Evolutionary conservation across 2,797 vertebrate genomes (phyloP).

Genomic region (Rhinatrema bivittatum): DNA sequence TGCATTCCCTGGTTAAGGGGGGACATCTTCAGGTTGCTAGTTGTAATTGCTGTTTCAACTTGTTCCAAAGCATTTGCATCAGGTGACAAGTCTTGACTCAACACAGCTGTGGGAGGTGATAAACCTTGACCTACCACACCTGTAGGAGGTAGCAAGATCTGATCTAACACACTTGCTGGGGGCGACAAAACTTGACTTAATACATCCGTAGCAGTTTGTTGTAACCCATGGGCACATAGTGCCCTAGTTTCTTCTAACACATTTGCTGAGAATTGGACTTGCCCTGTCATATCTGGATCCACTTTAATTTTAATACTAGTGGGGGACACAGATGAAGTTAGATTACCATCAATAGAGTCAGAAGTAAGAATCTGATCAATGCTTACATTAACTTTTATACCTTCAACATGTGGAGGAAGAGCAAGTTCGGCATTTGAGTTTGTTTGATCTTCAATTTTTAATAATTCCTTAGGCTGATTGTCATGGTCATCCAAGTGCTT

Average conservation of each 20-base stretch:
- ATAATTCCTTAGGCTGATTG: conserved; percentile 33
- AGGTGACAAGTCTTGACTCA: background rate
- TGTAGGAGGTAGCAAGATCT: background rate
- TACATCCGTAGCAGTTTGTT: conserved; percentile 10
- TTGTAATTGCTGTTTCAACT: conserved; percentile 35
- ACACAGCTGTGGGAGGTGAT: background rate
- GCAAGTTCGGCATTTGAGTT: conserved; percentile 19
- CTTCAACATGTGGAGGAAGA: too few relatives aligned
- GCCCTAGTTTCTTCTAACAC: conserved; percentile 18
- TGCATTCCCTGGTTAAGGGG: conserved; percentile 43
- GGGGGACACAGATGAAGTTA: conserved; percentile 12
- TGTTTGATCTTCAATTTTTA: conserved; percentile 36
- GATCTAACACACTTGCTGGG: background rate
- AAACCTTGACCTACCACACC: background rate
- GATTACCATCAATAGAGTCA: conserved; percentile 18
- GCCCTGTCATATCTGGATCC: conserved; percentile 31
- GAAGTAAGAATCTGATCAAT: conserved; percentile 21
- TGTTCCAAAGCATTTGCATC: conserved; percentile 1
- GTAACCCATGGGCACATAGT: conserved; percentile 18
- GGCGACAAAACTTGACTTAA: too few relatives aligned
- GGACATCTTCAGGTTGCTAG: conserved; percentile 34
- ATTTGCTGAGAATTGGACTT: conserved; percentile 1
- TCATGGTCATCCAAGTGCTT: conserved; percentile 73
- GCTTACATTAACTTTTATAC: conserved; percentile 22
- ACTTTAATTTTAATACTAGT: conserved; percentile 34